Evolutionary conservation across 1,140 invertebrate species (phyloP).

Genomic region (Agrypnia vestita): DNA sequence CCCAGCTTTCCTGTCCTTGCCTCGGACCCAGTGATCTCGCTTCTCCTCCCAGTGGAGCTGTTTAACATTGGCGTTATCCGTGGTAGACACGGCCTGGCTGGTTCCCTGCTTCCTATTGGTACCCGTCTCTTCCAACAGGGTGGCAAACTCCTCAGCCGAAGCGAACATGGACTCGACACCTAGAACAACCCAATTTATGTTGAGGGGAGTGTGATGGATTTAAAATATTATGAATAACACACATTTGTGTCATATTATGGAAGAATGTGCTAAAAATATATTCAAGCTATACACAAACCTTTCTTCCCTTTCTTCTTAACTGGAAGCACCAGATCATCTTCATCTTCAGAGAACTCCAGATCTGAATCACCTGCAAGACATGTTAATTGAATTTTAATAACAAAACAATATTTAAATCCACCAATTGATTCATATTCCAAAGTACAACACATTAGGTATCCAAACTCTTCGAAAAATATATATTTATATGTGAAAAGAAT

Average conservation of each 20-base stretch:
- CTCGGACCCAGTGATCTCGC: slow-evolving; percentile 71
- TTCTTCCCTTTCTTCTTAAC: slow-evolving; percentile 63
- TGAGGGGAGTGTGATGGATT: too few species aligned
- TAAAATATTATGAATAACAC: too few species aligned
- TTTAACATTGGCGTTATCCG: slow-evolving; percentile 78
- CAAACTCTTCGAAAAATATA: too few species aligned
- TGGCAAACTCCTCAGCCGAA: slow-evolving; percentile 84
- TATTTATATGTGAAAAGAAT: too few species aligned
- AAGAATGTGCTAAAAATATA: slow-evolving; percentile 61
- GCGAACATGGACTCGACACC: slow-evolving; percentile 76
- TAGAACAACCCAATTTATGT: slow-evolving; percentile 42
- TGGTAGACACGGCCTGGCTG: slow-evolving; percentile 76
- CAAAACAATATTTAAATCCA: slow-evolving; percentile 64
- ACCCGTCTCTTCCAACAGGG: slow-evolving; percentile 80
- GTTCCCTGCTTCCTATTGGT: slow-evolving; percentile 76
- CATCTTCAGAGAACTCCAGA: slow-evolving; percentile 61
- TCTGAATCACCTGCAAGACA: slow-evolving; percentile 57
- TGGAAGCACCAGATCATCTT: slow-evolving; percentile 62
- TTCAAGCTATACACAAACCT: slow-evolving; percentile 20
- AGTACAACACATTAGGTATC: not conserved
- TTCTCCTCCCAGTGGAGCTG: slow-evolving; percentile 81
- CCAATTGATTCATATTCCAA: not conserved
- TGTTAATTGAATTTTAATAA: slow-evolving; percentile 17
- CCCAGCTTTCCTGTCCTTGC: slow-evolving; percentile 47
- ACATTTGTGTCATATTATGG: slow-evolving; percentile 53